Evolutionary conservation across 37 sponge, comb jelly and placozoan genomes (phyloP), one percentile per base, ranked within the genome.

Genomic region (Cliona cf. orientalis): DNA sequence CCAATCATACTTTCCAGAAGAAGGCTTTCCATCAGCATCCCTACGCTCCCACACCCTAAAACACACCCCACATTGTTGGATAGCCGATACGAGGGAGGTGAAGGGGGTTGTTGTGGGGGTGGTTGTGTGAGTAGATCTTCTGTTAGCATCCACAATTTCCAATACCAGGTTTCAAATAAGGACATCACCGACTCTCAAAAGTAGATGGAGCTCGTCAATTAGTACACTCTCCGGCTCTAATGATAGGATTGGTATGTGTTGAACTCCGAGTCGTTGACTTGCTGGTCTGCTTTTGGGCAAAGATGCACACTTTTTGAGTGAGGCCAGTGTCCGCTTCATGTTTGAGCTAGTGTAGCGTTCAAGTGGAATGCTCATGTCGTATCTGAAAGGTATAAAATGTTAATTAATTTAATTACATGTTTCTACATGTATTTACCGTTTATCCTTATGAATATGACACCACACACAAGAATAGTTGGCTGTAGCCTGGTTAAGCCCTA

Each of bases 391-490:
- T 19, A 49, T 49, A 49, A 14, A 9, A 49, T 49, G 9, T 19
- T 49, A 19, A 7, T n/a, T 9, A 63, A 21, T 23, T 29, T 9
- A 9, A 63, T 63, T 23, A 23, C 22, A 21, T 63, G 32, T 63
- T 9, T 63, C 7, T 63, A 21, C 65, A 23, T 63, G n/a, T 23
- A 63, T 26, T 7, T 23, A 26, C 32, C 25, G 6, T 63, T 59
- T 57, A 33, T 76, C 77, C 19, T 33, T 58, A 17, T 59, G 26
- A 28, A 59, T 38, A 76, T 34, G 46, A 76, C 78, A 78, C 44
- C 58, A 78, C 14, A 78, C n/a, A 34, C 78, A 78, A 42, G 78
- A 60, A 34, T 78, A 78, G 25, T 42, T 62, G 1, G 65, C 33
- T 25, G 26, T 60, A n/a, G 78, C 78, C 14, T 49, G 38, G 36